Evolutionary conservation across 1,140 invertebrate species (phyloP).

Genomic region (Aphelenchoides besseyi): DNA sequence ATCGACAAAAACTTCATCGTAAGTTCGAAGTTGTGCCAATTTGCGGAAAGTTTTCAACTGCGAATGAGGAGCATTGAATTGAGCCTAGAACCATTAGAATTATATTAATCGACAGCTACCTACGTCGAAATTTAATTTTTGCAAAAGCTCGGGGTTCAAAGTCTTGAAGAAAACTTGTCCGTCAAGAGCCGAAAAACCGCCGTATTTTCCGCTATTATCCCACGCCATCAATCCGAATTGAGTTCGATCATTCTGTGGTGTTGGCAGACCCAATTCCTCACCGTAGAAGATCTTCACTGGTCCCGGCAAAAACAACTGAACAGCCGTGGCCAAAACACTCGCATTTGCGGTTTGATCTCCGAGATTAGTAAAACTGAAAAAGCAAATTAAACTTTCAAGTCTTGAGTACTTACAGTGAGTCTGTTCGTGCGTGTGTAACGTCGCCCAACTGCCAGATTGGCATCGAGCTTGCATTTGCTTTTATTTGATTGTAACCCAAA

Average conservation of each 20-base stretch:
- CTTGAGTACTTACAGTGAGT: neutral
- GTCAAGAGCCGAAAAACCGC: slow-evolving; percentile 22
- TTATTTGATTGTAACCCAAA: neutral
- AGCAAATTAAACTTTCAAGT: neutral
- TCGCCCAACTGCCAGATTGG: slow-evolving; percentile 19
- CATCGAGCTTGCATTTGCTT: neutral
- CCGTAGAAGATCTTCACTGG: slow-evolving; percentile 18
- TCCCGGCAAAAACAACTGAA: slow-evolving; percentile 21
- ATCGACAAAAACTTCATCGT: slow-evolving; percentile 26
- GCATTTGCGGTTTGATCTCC: slow-evolving; percentile 1
- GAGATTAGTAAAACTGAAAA: neutral
- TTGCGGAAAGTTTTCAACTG: slow-evolving; percentile 13
- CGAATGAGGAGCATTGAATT: slow-evolving; percentile 21
- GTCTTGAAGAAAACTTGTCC: slow-evolving; percentile 21
- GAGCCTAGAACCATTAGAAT: slow-evolving; percentile 13
- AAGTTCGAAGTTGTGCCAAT: slow-evolving; percentile 11
- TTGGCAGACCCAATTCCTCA: slow-evolving; percentile 13
- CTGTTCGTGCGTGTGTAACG: neutral
- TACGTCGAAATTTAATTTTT: slow-evolving; percentile 22
- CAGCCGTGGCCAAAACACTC: neutral
- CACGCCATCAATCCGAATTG: neutral
- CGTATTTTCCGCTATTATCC: slow-evolving; percentile 1
- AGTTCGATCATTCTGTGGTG: neutral
- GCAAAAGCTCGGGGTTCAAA: neutral
- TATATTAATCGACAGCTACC: neutral